phyloP scores from a whole-genome alignment of 2,797 vertebrate species.

The Sebastes oblongus region DNA sequence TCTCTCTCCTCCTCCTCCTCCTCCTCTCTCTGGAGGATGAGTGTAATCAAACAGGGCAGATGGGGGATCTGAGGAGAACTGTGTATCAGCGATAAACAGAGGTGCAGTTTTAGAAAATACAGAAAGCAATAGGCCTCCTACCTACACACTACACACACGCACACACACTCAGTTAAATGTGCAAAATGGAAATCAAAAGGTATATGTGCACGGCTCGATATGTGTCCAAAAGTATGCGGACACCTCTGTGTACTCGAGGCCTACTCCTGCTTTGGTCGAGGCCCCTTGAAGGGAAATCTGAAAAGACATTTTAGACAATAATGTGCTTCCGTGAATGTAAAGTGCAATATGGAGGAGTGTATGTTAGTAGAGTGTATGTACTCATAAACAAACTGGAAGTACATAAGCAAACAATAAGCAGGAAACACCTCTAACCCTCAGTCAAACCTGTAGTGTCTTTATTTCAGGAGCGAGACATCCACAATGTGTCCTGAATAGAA shows the following conservation, averaged over 20 bases:
- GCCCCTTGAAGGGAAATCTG: neutral
- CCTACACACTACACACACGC: neutral
- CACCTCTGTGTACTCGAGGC: too few relatives aligned
- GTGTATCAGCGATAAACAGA: constrained; percentile 51
- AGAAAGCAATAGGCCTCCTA: constrained; percentile 27
- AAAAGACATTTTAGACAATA: neutral
- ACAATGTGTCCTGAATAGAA: constrained; percentile 1
- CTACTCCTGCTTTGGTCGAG: neutral
- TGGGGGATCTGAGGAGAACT: constrained; percentile 61
- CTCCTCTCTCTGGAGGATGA: constrained; percentile 45
- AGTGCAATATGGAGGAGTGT: neutral
- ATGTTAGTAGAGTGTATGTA: neutral
- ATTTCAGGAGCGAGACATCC: neutral
- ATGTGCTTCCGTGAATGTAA: neutral
- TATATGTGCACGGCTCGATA: neutral
- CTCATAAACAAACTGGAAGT: neutral
- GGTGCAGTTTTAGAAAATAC: constrained; percentile 37
- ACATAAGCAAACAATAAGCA: neutral
- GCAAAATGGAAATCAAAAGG: neutral
- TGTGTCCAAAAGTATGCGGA: neutral
- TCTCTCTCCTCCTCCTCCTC: constrained; percentile 9
- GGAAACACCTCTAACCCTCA: neutral
- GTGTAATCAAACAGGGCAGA: constrained; percentile 69
- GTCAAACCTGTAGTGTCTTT: neutral
- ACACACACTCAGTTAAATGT: neutral